Evolutionary conservation across 2,797 vertebrate genomes (phyloP).

Genomic region (Pelochelys cantorii): DNA sequence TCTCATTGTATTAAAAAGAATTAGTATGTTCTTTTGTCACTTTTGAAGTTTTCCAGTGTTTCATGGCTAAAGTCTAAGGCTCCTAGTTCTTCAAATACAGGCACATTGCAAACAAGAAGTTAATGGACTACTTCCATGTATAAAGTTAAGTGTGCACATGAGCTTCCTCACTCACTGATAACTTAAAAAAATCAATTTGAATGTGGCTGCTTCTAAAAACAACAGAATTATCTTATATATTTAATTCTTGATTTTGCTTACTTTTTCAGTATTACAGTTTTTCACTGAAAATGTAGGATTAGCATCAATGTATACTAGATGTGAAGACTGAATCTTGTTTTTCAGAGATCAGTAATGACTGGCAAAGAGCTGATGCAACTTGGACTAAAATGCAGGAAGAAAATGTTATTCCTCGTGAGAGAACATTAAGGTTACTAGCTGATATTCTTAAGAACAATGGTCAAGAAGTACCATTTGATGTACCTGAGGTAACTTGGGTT

Average conservation of each 20-base stretch:
- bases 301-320: background rate
- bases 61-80: background rate
- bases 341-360: slow-evolving; percentile 86
- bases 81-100: background rate
- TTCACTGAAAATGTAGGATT: background rate
- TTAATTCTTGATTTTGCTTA: background rate
- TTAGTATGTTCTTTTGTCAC: background rate
- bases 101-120: too few species aligned
- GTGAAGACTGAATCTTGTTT: slow-evolving; percentile 38
- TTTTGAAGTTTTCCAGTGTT: background rate
- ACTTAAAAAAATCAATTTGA: background rate
- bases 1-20: background rate
- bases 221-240: background rate
- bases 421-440: slow-evolving; percentile 87
- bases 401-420: slow-evolving; percentile 90
- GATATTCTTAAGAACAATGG: slow-evolving; percentile 85
- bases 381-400: slow-evolving; percentile 99
- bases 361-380: slow-evolving; percentile 86
- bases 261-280: background rate
- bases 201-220: background rate
- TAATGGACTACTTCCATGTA: too few species aligned
- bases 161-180: background rate
- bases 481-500: slow-evolving; percentile 87
- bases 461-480: slow-evolving; percentile 89
- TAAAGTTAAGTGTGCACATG: background rate